Evolutionary conservation across 2,113 vertebrate species (phyloP).

Genomic region (Isichthys henryi): DNA sequence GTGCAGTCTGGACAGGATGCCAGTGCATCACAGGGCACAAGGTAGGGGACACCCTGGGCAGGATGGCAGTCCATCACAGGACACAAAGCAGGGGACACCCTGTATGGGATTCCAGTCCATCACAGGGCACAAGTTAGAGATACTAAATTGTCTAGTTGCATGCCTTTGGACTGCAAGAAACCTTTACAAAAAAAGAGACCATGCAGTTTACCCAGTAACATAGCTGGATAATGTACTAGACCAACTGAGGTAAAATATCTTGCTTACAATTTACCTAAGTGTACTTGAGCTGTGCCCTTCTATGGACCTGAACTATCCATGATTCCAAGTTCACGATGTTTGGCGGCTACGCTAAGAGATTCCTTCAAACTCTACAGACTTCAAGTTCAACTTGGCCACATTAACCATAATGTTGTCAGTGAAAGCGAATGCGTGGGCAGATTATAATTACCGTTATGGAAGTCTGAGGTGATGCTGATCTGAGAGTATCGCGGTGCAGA

Average conservation of each 20-base stretch:
- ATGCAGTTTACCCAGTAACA: neutral
- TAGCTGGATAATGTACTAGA: neutral
- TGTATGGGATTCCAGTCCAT: neutral
- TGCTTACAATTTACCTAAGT: neutral
- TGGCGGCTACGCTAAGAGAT: neutral
- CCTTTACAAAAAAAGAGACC: neutral
- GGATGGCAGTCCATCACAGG: neutral
- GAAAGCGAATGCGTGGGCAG: neutral
- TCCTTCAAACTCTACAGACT: neutral
- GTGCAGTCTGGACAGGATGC: neutral
- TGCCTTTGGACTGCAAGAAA: neutral
- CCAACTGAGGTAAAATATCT: neutral
- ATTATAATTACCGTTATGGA: conserved; percentile 65
- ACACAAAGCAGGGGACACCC: neutral
- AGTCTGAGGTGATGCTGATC: conserved; percentile 61
- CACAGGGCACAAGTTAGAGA: neutral
- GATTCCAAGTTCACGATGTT: neutral
- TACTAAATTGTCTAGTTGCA: neutral
- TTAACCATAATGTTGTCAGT: neutral
- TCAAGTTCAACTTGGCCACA: neutral
- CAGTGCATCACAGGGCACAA: neutral
- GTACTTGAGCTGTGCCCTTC: neutral
- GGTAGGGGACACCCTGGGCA: neutral
- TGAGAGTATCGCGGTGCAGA: conserved; percentile 52
- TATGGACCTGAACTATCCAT: neutral